A percentile compares a stretch with the other conserved stretches of the same genome.
These are phyloP conservation scores for Epinotia ramella DNA, from an alignment of 2,888 invertebrate species.

Conservation along the genomic window DNA sequence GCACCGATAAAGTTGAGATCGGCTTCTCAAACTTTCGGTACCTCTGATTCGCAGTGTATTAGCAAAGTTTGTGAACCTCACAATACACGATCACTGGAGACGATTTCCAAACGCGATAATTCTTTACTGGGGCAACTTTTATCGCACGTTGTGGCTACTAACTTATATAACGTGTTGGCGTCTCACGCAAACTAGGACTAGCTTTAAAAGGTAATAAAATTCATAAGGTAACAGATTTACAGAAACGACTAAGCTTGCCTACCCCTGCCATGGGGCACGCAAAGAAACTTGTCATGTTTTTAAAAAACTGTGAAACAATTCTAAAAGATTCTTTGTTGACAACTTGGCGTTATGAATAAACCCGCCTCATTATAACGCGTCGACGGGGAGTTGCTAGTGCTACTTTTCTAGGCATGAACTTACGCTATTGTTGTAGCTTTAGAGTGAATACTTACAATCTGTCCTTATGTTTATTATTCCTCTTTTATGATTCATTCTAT, in stretches of 20 bases:
- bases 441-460: background rate
- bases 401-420: background rate
- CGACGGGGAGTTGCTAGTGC: constrained; percentile 43
- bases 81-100: constrained; percentile 48
- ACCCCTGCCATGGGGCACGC: constrained; percentile 62
- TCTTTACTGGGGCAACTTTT: constrained; percentile 56
- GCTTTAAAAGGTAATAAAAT: constrained; percentile 59
- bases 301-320: constrained; percentile 32
- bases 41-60: constrained; percentile 50
- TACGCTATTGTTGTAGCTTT: background rate
- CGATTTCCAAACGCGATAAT: constrained; percentile 56
- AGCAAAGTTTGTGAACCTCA: constrained; percentile 52
- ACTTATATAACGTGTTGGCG: constrained; percentile 63
- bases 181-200: constrained; percentile 59
- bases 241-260: constrained; percentile 52
- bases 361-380: constrained; percentile 26
- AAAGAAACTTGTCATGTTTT: constrained; percentile 52
- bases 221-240: constrained; percentile 58
- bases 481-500: background rate
- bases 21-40: constrained; percentile 31
- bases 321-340: constrained; percentile 34
- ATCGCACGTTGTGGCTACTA: constrained; percentile 60
- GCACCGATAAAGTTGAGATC: constrained; percentile 32
- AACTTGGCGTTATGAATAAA: constrained; percentile 48
- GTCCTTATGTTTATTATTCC: background rate